These are phyloP conservation scores for Cephus rjabovi DNA, from an alignment of 2,888 invertebrate genomes.

Conservation along the genomic window DNA sequence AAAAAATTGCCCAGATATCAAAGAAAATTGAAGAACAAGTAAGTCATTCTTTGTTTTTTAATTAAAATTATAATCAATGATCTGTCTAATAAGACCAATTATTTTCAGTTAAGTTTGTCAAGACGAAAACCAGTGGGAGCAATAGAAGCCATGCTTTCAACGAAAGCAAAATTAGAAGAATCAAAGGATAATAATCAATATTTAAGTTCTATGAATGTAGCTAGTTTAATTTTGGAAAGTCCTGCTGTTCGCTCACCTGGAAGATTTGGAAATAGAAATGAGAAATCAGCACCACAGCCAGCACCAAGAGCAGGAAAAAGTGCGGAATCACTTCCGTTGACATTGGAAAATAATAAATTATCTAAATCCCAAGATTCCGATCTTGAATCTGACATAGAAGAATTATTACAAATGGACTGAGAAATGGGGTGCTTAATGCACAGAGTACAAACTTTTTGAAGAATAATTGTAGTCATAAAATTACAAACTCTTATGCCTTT, in stretches of 20 bases:
- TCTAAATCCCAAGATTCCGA: slow-evolving; percentile 45
- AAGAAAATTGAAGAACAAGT: slow-evolving; percentile 71
- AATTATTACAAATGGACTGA: slow-evolving; percentile 50
- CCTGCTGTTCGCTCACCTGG: slow-evolving; percentile 10
- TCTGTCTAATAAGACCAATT: not conserved
- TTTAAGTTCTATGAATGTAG: slow-evolving; percentile 22
- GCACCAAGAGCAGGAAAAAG: slow-evolving; percentile 43
- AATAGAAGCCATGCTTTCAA: slow-evolving; percentile 57
- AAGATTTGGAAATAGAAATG: not conserved
- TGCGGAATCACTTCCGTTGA: slow-evolving; percentile 9
- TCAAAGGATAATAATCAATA: slow-evolving; percentile 20
- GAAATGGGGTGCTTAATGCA: not conserved
- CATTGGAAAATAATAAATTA: slow-evolving; percentile 8
- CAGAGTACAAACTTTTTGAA: not conserved
- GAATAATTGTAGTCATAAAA: not conserved
- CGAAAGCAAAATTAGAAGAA: slow-evolving; percentile 26
- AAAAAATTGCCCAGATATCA: slow-evolving; percentile 71
- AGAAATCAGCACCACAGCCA: slow-evolving; percentile 36
- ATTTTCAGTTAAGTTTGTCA: slow-evolving; percentile 46
- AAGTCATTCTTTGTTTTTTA: slow-evolving; percentile 31
- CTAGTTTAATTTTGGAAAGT: slow-evolving; percentile 30
- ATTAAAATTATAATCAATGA: not conserved
- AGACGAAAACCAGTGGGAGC: slow-evolving; percentile 58
- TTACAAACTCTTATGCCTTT: not conserved
- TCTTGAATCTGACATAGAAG: slow-evolving; percentile 55